A percentile compares a stretch with the other conserved stretches of the same genome.
Evolutionary conservation across 2,888 invertebrate species (phyloP).

Genomic region (Acleris cristana): DNA sequence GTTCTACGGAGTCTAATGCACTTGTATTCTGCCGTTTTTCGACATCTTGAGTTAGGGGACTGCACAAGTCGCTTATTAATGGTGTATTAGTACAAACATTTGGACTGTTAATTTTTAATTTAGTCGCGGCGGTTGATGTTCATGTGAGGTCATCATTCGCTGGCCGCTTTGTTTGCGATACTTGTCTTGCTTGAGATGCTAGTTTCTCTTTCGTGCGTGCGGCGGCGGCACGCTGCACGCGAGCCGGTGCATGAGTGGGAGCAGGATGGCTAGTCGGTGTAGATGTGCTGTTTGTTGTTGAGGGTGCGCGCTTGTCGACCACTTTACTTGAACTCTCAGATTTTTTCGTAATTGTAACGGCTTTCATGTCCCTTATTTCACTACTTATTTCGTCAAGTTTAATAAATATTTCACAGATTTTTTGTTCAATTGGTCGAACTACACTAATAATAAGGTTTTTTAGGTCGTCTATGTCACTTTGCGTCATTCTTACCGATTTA

Average conservation of each 20-base stretch:
- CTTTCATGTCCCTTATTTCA: conserved; percentile 5
- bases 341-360: background rate
- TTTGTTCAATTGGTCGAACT: background rate
- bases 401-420: background rate
- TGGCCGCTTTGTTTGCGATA: background rate
- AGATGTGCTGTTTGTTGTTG: conserved; percentile 1
- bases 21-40: too few relatives aligned
- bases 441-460: background rate
- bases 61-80: too few relatives aligned
- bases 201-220: conserved; percentile 7
- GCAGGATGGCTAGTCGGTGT: conserved; percentile 4
- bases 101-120: too few relatives aligned
- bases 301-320: background rate
- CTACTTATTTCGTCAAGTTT: conserved; percentile 1
- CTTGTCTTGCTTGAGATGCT: background rate
- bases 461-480: background rate
- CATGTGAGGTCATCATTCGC: background rate
- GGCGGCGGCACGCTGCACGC: background rate
- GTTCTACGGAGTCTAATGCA: too few relatives aligned
- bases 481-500: background rate
- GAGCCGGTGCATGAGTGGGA: background rate
- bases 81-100: too few relatives aligned
- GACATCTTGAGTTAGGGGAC: too few relatives aligned
- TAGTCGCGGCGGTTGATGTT: too few relatives aligned
- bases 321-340: background rate